Conservation (phyloP, 2,113 vertebrate genomes). For the Gopherus evgoodei region DNA sequence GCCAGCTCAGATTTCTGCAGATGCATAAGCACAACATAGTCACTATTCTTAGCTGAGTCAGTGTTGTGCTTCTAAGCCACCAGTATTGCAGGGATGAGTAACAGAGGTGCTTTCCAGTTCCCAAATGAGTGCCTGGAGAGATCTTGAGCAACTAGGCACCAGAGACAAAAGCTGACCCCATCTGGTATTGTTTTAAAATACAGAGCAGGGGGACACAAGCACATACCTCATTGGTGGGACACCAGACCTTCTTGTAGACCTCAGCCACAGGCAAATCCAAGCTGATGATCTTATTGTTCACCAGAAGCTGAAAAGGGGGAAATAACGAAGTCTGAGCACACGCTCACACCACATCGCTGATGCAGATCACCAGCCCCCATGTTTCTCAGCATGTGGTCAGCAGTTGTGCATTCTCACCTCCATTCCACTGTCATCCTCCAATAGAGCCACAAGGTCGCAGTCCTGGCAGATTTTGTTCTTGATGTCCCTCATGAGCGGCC, state of each 20-base stretch:
- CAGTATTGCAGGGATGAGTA: neutral
- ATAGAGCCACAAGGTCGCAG: constrained; percentile 96
- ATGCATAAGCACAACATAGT: neutral
- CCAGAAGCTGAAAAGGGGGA: constrained; percentile 86
- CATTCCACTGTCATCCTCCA: constrained; percentile 99
- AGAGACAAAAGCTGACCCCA: neutral
- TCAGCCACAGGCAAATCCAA: constrained; percentile 96
- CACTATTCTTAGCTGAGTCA: neutral
- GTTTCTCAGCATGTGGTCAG: neutral
- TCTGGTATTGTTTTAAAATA: neutral
- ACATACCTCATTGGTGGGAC: constrained; percentile 96
- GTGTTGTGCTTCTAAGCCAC: neutral
- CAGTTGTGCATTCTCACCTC: constrained; percentile 82
- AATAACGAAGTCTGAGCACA: neutral
- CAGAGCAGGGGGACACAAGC: neutral
- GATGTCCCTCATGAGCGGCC: constrained; percentile 97
- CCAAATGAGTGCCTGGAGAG: neutral
- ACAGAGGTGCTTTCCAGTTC: neutral
- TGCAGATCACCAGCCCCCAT: neutral
- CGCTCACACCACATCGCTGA: neutral
- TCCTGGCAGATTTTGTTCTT: constrained; percentile 99
- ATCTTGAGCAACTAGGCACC: neutral
- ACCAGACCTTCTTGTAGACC: constrained; percentile 99
- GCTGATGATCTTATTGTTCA: constrained; percentile 99
- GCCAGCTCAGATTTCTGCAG: neutral